A percentile compares a stretch with the other conserved stretches of the same genome.
Evolutionary conservation across 2,888 invertebrate genomes (phyloP).

Genomic region (Ashinkailepas kermadecensis): DNA sequence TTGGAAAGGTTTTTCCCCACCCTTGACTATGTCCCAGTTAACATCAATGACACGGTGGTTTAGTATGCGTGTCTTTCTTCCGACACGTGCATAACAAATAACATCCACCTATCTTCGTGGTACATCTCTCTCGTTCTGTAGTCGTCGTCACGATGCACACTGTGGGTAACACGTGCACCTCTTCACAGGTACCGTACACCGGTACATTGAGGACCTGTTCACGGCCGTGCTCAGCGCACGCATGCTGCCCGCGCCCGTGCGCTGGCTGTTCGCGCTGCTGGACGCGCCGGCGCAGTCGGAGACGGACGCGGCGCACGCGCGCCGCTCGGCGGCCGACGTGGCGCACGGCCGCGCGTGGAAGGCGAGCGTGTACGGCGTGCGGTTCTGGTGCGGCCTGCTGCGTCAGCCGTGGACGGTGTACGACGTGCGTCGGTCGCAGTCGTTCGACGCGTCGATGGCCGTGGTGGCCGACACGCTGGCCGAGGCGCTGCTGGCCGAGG

Average conservation of each 20-base stretch:
- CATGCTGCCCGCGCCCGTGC: slow-evolving; percentile 82
- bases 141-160: no score
- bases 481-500: slow-evolving; percentile 82
- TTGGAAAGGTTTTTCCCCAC: no score
- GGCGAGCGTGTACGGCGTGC: slow-evolving; percentile 66
- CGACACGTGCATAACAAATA: no score
- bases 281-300: slow-evolving; percentile 49
- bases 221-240: slow-evolving; percentile 86
- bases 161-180: no score
- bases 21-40: no score
- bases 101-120: no score
- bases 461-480: slow-evolving; percentile 95
- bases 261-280: slow-evolving; percentile 89
- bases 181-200: slow-evolving; percentile 72
- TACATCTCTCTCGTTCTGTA: no score
- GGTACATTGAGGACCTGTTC: slow-evolving; percentile 97
- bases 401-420: slow-evolving; percentile 96
- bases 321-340: slow-evolving; percentile 30
- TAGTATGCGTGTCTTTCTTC: no score
- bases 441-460: slow-evolving; percentile 88
- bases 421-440: slow-evolving; percentile 87
- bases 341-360: slow-evolving; percentile 94
- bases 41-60: no score
- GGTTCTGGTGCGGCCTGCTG: slow-evolving; percentile 96
- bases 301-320: slow-evolving; percentile 58